Evolutionary conservation across 1,140 invertebrate species (phyloP), one percentile per base, ranked within the genome.

Genomic region (Calephelis nemesis): DNA sequence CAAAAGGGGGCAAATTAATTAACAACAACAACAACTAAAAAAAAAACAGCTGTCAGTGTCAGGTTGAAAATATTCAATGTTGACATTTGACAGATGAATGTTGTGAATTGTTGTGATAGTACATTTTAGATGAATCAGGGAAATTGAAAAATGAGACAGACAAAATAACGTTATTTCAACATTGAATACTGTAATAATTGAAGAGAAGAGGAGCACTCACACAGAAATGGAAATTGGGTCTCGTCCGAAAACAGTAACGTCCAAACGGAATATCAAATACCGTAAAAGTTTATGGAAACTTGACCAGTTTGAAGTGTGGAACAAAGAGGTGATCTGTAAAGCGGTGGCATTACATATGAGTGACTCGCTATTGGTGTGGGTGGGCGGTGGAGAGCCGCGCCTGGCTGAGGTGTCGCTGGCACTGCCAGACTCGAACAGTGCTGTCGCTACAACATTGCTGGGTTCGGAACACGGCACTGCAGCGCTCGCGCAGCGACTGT

Each of bases 271-370:
- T 3, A 69, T 85, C 30, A 69, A 67, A 62, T 81, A 80, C 67
- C 65, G 76, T 52, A 63, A 74, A 65, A 84, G 80, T 64, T 68
- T 54, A 47, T 82, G 83, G 76, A 74, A 54, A 40, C 47, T 77
- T 42, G 74, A 82, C 39, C 74, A 82, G 65, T 82, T 83, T 60
- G 74, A 78, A 62, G 74, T 79, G 62, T 81, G 81, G 75, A 79
- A 78, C 62, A 78, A 75, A 8, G 73, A 76, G 67, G 47, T 69
- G 45, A 66, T 81, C 47, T 77, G 75, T 42, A 70, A 77, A 63
- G 78, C 69, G 64, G 71, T 68, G 65, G 76, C 69, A 58, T 65
- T 82, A 39, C 63, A 70, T 40, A 81, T 79, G 78, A 30, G 71
- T 11, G 72, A 68, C 13, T 78, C 78, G 19, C 52, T 78, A 42